These are phyloP conservation scores for Xiphorhynchus elegans DNA, from an alignment of 2,113 vertebrate genomes.

Conservation along the genomic window DNA sequence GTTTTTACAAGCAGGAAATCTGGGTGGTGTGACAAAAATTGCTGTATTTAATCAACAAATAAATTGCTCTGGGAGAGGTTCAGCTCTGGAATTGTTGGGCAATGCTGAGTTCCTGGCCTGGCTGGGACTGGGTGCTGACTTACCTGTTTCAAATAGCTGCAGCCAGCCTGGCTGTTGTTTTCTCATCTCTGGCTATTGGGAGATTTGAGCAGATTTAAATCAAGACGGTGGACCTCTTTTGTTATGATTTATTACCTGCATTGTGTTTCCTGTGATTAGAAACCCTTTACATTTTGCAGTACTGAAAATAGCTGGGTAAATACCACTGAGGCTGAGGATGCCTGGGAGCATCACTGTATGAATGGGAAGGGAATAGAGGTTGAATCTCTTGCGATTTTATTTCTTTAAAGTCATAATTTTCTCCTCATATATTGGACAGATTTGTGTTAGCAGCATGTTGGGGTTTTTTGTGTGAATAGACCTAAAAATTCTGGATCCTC, in stretches of 20 bases:
- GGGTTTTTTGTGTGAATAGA: background rate
- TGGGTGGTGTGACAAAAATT: slow-evolving; percentile 25
- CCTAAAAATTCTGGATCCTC: background rate
- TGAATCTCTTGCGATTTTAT: background rate
- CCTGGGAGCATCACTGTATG: background rate
- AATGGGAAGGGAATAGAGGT: background rate
- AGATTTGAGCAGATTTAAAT: slow-evolving; percentile 15
- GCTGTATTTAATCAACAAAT: slow-evolving; percentile 23
- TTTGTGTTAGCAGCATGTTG: background rate
- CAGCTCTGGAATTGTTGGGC: background rate
- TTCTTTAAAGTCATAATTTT: background rate
- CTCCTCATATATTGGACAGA: background rate
- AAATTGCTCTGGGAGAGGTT: slow-evolving; percentile 38
- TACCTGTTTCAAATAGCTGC: background rate
- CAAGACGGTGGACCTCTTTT: background rate
- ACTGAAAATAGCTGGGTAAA: slow-evolving; percentile 26
- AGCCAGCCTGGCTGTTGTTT: background rate
- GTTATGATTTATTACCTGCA: slow-evolving; percentile 39
- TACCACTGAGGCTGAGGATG: background rate
- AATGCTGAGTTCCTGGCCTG: background rate
- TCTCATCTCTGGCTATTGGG: background rate
- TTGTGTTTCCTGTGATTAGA: slow-evolving; percentile 6
- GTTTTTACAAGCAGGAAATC: background rate
- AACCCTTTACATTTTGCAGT: background rate
- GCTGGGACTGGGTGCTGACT: background rate